Evolutionary conservation across 2,113 vertebrate genomes (phyloP).

Genomic region (Lipotes vexillifer): DNA sequence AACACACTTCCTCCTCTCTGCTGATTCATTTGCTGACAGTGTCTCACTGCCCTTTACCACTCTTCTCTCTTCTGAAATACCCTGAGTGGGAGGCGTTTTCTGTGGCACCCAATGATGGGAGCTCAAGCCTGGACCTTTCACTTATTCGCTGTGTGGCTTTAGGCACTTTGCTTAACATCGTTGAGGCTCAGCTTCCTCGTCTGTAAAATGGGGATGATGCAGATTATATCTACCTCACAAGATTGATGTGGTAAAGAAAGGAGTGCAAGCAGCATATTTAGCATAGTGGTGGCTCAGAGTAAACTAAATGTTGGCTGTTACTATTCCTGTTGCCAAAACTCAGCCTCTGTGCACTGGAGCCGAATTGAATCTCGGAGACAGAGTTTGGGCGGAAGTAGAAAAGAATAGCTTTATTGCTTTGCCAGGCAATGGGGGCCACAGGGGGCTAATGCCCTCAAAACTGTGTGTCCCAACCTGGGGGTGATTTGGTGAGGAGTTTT

Average conservation of each 20-base stretch:
- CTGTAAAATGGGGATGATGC: constrained; percentile 35
- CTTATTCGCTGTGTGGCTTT: not conserved
- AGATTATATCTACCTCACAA: not conserved
- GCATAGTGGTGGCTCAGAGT: not conserved
- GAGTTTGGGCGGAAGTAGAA: not conserved
- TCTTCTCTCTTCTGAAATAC: not conserved
- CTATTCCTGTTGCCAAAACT: not conserved
- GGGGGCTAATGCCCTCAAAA: too few relatives aligned
- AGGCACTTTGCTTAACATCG: not conserved
- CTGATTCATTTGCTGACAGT: not conserved
- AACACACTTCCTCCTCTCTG: not conserved
- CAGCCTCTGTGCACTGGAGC: not conserved
- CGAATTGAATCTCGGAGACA: not conserved
- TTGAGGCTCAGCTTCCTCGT: not conserved
- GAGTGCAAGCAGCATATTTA: fast-evolving
- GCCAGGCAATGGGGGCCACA: too few relatives aligned
- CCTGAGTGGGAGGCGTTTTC: not conserved
- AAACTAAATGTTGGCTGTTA: not conserved
- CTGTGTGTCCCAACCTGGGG: too few relatives aligned
- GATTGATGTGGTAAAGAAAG: not conserved
- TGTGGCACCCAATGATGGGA: not conserved
- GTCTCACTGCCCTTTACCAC: not conserved
- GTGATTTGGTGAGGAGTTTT: too few relatives aligned
- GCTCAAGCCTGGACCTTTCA: not conserved
- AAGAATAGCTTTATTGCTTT: not conserved